Conservation (phyloP, 2,797 vertebrate species). For the Adelosebastes latens region DNA sequence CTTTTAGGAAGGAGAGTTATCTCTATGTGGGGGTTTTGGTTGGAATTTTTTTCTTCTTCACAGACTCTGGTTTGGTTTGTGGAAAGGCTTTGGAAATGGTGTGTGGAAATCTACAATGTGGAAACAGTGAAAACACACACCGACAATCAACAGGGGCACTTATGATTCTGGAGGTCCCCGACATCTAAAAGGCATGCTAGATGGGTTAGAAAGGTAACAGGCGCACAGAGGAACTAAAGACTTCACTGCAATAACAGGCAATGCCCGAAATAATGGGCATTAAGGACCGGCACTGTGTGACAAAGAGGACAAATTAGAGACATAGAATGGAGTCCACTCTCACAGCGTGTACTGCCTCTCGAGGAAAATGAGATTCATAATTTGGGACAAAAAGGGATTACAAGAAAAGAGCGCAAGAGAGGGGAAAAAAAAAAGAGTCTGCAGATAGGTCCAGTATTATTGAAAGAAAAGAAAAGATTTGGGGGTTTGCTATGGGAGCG, state of each 20-base stretch:
- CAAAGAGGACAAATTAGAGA: constrained; percentile 50
- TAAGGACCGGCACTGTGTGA: constrained; percentile 57
- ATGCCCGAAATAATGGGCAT: constrained; percentile 40
- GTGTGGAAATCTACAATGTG: constrained; percentile 67
- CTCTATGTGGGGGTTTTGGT: constrained; percentile 24
- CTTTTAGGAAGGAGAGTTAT: constrained; percentile 29
- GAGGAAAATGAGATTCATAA: constrained; percentile 39
- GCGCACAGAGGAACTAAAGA: constrained; percentile 55
- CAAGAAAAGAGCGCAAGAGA: constrained; percentile 21
- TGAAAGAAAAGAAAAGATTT: background rate
- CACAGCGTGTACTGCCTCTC: constrained; percentile 35
- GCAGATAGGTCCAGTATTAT: constrained; percentile 64
- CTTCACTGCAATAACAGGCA: constrained; percentile 54
- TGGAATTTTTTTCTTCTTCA: constrained; percentile 24
- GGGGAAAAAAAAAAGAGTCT: constrained; percentile 17
- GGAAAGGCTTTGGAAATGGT: constrained; percentile 61
- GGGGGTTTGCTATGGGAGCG: constrained; percentile 11
- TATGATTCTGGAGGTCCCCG: constrained; percentile 66
- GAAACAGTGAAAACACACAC: constrained; percentile 57
- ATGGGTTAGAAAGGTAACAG: constrained; percentile 61
- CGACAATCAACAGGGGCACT: constrained; percentile 66
- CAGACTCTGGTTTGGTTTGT: constrained; percentile 57
- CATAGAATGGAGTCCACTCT: constrained; percentile 35
- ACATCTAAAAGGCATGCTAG: constrained; percentile 81
- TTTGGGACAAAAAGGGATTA: constrained; percentile 30